Percentiles rank a stretch among this genome's conserved stretches.
phyloP scores from a whole-genome alignment of 2,797 vertebrate genomes.

The Emydoidea blandingii region DNA sequence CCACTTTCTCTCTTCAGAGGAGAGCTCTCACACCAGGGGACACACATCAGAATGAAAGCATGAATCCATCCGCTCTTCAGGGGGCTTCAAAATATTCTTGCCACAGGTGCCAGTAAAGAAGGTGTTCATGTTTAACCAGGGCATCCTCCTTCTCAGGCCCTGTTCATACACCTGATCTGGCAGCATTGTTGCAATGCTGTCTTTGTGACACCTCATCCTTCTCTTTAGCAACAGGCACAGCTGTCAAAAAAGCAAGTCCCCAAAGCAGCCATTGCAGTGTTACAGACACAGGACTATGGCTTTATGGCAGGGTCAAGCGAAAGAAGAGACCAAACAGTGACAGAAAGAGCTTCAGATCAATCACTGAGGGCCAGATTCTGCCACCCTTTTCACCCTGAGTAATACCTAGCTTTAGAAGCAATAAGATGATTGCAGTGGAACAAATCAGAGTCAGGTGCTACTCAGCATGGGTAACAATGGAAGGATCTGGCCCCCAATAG shows the following conservation, averaged over 20 bases:
- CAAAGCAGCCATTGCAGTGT: fast-evolving
- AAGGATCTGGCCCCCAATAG: neutral
- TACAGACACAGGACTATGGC: neutral
- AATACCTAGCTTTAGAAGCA: neutral
- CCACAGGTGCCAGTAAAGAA: neutral
- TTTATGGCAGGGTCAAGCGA: neutral
- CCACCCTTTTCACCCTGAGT: fast-evolving
- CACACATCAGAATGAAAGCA: neutral
- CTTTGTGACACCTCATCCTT: neutral
- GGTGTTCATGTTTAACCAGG: neutral
- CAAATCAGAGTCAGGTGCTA: neutral
- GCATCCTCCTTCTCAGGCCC: neutral
- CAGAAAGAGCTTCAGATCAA: neutral
- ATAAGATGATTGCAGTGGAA: neutral
- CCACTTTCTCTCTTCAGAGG: fast-evolving
- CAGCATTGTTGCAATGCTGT: neutral
- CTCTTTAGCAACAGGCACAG: neutral
- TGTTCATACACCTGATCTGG: neutral
- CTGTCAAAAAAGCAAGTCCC: neutral
- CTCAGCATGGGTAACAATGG: neutral
- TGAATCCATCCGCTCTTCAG: neutral
- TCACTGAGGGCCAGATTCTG: neutral
- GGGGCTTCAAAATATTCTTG: neutral
- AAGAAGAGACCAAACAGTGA: neutral
- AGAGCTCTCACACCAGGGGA: neutral